A percentile compares a stretch with the other conserved stretches of the same genome.
Conservation (phyloP, 2,797 vertebrate genomes). For the Manis javanica region DNA sequence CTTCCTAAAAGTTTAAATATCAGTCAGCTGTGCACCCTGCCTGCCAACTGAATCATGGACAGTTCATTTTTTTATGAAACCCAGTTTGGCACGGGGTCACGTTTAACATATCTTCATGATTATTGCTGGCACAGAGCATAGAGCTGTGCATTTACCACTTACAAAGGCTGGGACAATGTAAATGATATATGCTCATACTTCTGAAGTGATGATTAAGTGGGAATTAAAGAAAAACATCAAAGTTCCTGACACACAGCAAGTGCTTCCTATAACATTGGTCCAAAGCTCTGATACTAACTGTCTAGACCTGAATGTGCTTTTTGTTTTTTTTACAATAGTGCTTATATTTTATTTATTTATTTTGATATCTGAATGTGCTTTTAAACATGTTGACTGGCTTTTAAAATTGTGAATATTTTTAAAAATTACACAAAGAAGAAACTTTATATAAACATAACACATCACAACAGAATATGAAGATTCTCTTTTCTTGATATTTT, state of each 20-base stretch:
- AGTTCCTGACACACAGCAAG: background rate
- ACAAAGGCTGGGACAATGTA: background rate
- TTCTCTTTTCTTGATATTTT: background rate
- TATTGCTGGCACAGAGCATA: conserved; percentile 11
- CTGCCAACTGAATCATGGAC: background rate
- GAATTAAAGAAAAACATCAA: conserved; percentile 1
- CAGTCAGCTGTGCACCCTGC: background rate
- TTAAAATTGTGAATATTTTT: conserved; percentile 23
- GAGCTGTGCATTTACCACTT: background rate
- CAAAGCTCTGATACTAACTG: background rate
- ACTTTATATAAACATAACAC: background rate
- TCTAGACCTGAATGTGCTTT: background rate
- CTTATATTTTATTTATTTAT: no score
- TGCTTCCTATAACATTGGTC: background rate
- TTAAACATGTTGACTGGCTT: background rate
- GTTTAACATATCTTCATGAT: conserved; percentile 52
- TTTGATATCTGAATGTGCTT: background rate
- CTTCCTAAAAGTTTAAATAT: conserved; percentile 46
- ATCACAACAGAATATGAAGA: background rate
- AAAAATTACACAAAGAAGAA: background rate
- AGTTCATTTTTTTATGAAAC: conserved; percentile 38
- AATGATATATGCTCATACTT: background rate
- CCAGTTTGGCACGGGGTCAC: background rate
- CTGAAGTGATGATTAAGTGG: background rate
- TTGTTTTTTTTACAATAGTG: background rate